Evolutionary conservation across 2,888 invertebrate species (phyloP).

Genomic region (Podotricha telesiphe): DNA sequence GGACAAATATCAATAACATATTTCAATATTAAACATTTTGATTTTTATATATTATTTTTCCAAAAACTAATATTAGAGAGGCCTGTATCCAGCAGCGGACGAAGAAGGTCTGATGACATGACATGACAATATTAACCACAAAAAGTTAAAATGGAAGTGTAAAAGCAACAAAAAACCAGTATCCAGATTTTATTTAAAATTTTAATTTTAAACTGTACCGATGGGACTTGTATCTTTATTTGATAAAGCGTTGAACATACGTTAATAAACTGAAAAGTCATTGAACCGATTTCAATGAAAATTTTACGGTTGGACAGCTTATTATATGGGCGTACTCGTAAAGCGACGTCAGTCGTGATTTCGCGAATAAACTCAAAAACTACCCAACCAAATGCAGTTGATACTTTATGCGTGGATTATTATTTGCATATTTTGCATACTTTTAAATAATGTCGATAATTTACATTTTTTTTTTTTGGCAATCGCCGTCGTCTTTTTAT

Average conservation of each 20-base stretch:
- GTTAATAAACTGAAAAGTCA: constrained; percentile 45
- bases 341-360: constrained; percentile 43
- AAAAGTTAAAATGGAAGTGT: neutral
- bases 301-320: constrained; percentile 45
- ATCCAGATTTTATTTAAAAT: constrained; percentile 19
- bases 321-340: constrained; percentile 40
- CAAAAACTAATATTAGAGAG: too few species aligned
- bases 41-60: too few species aligned
- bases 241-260: constrained; percentile 42
- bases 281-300: constrained; percentile 47
- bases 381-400: constrained; percentile 39
- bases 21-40: too few species aligned
- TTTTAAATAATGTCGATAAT: constrained; percentile 18
- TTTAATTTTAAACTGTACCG: constrained; percentile 34
- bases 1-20: too few species aligned
- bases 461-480: constrained; percentile 6
- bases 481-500: neutral
- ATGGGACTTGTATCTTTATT: constrained; percentile 41
- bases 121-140: too few species aligned
- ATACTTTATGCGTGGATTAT: constrained; percentile 41
- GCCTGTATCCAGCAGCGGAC: too few species aligned
- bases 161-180: neutral
- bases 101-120: too few species aligned
- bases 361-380: constrained; percentile 44
- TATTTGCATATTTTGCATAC: constrained; percentile 37